phyloP scores from a whole-genome alignment of 2,797 vertebrate species.

The Acridotheres tristis region DNA sequence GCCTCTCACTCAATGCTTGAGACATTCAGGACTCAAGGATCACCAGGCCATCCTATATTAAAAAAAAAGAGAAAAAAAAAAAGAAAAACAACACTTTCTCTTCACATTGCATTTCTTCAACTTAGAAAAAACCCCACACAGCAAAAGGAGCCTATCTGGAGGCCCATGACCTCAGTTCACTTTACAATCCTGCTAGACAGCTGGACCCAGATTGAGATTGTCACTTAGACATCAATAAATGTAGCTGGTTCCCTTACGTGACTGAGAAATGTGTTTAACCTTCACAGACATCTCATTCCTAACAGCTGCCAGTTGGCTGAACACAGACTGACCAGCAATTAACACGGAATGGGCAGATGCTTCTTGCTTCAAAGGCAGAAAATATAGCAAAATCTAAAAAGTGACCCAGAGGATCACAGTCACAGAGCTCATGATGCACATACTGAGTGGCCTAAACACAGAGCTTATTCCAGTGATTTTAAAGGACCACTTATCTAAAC shows the following conservation, averaged over 20 bases:
- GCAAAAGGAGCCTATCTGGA: background rate
- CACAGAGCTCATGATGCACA: background rate
- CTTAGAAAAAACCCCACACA: background rate
- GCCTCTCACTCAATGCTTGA: background rate
- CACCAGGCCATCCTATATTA: background rate
- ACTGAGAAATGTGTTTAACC: conserved; percentile 34
- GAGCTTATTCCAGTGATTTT: background rate
- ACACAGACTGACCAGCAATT: conserved; percentile 35
- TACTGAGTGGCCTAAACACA: background rate
- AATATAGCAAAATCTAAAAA: background rate
- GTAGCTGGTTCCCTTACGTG: background rate
- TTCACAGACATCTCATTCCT: background rate
- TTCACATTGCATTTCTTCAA: background rate
- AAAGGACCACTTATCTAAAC: background rate
- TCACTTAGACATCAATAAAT: conserved; percentile 23
- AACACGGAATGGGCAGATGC: conserved; percentile 19
- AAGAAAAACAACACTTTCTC: background rate
- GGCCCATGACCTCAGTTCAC: background rate
- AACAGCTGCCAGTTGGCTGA: background rate
- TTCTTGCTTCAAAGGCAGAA: conserved; percentile 15
- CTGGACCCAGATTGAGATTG: conserved; percentile 20
- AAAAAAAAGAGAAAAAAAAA: background rate
- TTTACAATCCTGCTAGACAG: background rate
- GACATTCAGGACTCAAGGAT: background rate
- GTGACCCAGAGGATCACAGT: background rate